These are phyloP conservation scores for Congeria kusceri DNA, from an alignment of 2,888 invertebrate species.

Conservation along the genomic window DNA sequence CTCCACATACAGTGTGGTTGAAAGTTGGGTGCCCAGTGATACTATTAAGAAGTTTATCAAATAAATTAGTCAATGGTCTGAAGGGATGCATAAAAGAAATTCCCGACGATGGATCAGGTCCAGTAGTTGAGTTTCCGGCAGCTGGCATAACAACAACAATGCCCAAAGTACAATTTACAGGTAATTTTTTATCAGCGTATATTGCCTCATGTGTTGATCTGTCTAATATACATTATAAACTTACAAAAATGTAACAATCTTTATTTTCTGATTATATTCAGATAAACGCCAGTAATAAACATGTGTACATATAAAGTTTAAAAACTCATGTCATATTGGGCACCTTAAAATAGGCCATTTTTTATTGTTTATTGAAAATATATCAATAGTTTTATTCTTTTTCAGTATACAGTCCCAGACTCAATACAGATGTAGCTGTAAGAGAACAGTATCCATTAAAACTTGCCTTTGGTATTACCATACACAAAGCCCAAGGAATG, in stretches of 20 bases:
- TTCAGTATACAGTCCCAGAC: neutral
- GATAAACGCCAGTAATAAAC: neutral
- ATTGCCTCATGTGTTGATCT: neutral
- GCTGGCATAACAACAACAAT: neutral
- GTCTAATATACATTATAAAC: too few species aligned
- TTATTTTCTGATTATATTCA: neutral
- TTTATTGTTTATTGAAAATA: neutral
- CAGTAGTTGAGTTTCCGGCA: neutral
- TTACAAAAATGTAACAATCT: neutral
- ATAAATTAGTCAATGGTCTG: neutral
- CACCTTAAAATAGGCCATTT: neutral
- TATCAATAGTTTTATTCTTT: neutral
- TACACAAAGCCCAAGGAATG: constrained; percentile 1
- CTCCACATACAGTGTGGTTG: neutral
- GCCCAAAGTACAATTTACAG: neutral
- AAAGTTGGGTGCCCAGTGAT: neutral
- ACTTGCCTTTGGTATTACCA: neutral
- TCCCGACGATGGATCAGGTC: neutral
- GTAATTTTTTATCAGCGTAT: neutral
- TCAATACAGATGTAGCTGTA: neutral
- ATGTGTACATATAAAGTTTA: neutral
- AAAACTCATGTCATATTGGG: too few species aligned
- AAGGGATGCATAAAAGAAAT: neutral
- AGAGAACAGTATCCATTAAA: neutral
- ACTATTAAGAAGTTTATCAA: neutral